Base-by-base conservation (phyloP, 2,113 vertebrate species). In the Urocolius indicus region DNA sequence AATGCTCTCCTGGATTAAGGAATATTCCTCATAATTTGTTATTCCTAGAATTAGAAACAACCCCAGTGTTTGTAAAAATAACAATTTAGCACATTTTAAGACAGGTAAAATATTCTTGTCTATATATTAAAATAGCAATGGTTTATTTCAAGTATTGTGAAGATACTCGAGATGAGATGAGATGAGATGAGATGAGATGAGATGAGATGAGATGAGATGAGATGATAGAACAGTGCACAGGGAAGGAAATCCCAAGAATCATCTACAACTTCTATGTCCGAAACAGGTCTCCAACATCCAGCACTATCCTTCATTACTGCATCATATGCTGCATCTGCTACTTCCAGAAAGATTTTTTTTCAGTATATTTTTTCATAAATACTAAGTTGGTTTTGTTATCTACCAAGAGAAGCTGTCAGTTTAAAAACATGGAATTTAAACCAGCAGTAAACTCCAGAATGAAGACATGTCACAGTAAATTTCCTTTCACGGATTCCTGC, bases 21-120 rank as follows among this genome's bases (percentile, higher is more conserved):
- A 99, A 96, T 99, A 99, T 95, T 99, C 99, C 97, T 99, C 99
- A 75, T 99, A 99, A 98, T 99, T 99, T 24, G 99, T 99, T 96
- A 99, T 99, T 96, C 99, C 99, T 99, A 96, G 71, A 98, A 98
- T 93, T n/a, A 87, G 16, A 88, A 96, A 94, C 57, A 92, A 80
- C 75, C 41, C 48, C 46, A 55, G 26, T 27, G 10, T 73, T 76
- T 48, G n/a, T 79, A 93, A 87, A 27, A 62, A 52, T 19, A 45
- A 73, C 74, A 61, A 65, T 22, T 2, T 32, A 54, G 71, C 27
- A 49, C 3, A 19, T 49, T 73, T 48, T 38, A 82, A 16, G 34
- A 78, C 1, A 3, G 57, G 11, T 49, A 30, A 81, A 81, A 36
- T 46, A 48, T 16, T 67, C 2, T 84, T 87, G 58, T 52, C 20